Percentiles rank a stretch among this genome's conserved stretches.
Conservation (phyloP, 2,888 invertebrate species). For the Scaptomyza tumidula region DNA sequence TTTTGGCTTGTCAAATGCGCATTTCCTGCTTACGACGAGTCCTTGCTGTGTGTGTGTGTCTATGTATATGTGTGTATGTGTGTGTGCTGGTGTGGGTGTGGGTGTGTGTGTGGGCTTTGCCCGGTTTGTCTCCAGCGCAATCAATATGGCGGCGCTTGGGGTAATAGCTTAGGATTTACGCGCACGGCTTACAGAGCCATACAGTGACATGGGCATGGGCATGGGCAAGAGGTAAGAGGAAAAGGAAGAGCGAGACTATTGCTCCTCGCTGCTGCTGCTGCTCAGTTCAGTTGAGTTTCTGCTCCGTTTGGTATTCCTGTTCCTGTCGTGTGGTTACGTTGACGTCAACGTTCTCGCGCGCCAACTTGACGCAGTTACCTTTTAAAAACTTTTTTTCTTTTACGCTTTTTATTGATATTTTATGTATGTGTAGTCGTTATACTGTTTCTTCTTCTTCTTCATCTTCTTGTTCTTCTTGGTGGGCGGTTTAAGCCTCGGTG, state of each 20-base stretch:
- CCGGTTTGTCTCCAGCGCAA: slow-evolving; percentile 74
- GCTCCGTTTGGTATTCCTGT: slow-evolving; percentile 15
- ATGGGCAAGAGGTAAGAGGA: background rate
- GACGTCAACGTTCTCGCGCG: slow-evolving; percentile 32
- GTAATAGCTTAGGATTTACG: slow-evolving; percentile 78
- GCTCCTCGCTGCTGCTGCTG: slow-evolving; percentile 5
- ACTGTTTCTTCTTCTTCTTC: background rate
- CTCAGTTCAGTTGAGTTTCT: slow-evolving; percentile 12
- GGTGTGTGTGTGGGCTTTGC: slow-evolving; percentile 41
- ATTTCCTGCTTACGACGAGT: slow-evolving; percentile 74
- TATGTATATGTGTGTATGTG: slow-evolving; percentile 1
- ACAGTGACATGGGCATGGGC: slow-evolving; percentile 1
- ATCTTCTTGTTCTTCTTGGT: background rate
- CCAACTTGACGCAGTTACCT: slow-evolving; percentile 71
- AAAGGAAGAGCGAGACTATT: background rate
- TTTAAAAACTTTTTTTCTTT: slow-evolving; percentile 55
- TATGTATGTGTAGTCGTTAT: slow-evolving; percentile 68
- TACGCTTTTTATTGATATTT: slow-evolving; percentile 70
- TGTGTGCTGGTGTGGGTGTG: slow-evolving; percentile 18
- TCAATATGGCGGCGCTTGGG: slow-evolving; percentile 76
- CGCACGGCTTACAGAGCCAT: slow-evolving; percentile 59
- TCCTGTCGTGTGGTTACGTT: slow-evolving; percentile 48
- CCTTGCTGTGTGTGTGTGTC: slow-evolving; percentile 25
- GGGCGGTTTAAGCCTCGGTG: slow-evolving; percentile 1
- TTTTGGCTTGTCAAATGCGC: slow-evolving; percentile 80